phyloP scores from a whole-genome alignment of 2,888 invertebrate species.

The Sthenelais limicola region DNA sequence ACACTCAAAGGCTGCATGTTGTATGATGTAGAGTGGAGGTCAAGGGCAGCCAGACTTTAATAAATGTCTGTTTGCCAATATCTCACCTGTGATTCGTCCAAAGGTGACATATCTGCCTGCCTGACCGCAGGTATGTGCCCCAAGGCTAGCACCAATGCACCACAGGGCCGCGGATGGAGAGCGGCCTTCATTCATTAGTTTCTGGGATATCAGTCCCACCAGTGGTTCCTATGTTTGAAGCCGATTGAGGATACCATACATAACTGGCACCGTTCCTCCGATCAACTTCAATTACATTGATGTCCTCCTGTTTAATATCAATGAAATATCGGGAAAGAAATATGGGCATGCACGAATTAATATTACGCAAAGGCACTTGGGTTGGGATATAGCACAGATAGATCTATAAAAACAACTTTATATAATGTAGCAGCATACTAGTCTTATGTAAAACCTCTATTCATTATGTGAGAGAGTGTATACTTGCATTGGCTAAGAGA shows the following conservation, averaged over 20 bases:
- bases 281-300: slow-evolving; percentile 8
- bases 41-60: too few relatives aligned
- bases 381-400: too few relatives aligned
- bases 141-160: slow-evolving; percentile 11
- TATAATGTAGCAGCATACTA: too few relatives aligned
- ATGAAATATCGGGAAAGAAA: too few relatives aligned
- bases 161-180: background rate
- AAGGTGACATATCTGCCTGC: slow-evolving; percentile 19
- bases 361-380: too few relatives aligned
- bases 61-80: too few relatives aligned
- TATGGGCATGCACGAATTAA: too few relatives aligned
- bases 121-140: slow-evolving; percentile 21
- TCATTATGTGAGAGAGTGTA: too few relatives aligned
- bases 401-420: too few relatives aligned
- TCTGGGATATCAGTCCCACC: background rate
- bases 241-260: slow-evolving; percentile 7
- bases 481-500: background rate
- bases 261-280: background rate
- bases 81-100: slow-evolving; percentile 1
- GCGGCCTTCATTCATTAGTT: background rate
- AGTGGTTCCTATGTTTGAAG: slow-evolving; percentile 4
- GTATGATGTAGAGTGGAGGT: too few relatives aligned
- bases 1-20: too few relatives aligned
- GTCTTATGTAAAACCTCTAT: too few relatives aligned
- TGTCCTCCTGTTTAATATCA: slow-evolving; percentile 8